Percentiles rank a stretch among this genome's conserved stretches.
phyloP scores from a whole-genome alignment of 1,140 invertebrate species.

The Melanaphis sacchari region DNA sequence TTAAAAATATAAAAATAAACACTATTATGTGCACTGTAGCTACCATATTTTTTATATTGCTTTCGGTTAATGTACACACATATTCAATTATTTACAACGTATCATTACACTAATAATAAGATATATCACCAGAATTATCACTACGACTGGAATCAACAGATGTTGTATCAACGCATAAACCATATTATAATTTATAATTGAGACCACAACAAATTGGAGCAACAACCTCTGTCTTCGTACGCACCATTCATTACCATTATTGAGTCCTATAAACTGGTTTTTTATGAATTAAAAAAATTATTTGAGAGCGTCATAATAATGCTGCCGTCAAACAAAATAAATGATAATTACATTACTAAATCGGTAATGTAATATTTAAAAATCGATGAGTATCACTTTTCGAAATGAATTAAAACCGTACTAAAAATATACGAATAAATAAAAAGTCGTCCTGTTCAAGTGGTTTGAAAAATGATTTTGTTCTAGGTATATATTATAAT shows the following conservation, averaged over 20 bases:
- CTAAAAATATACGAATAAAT: background rate
- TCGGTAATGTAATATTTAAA: background rate
- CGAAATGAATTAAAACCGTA: background rate
- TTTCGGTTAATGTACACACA: background rate
- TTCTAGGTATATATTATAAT: background rate
- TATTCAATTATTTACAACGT: background rate
- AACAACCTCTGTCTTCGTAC: background rate
- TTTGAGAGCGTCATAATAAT: background rate
- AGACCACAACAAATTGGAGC: background rate
- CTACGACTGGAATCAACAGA: background rate
- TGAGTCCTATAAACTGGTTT: background rate
- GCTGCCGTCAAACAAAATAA: background rate
- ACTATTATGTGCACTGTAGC: background rate
- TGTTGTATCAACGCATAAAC: background rate
- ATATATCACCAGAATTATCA: background rate
- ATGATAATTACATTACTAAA: background rate
- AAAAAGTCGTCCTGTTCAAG: background rate
- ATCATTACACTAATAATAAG: background rate
- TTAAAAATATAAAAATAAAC: background rate
- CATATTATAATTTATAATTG: too few species aligned
- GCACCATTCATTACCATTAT: background rate
- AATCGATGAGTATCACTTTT: background rate
- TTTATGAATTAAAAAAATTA: background rate
- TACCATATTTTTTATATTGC: background rate
- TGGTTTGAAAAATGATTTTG: background rate